These are phyloP conservation scores for Athalia rosae DNA, from an alignment of 2,888 invertebrate genomes.

Conservation along the genomic window DNA sequence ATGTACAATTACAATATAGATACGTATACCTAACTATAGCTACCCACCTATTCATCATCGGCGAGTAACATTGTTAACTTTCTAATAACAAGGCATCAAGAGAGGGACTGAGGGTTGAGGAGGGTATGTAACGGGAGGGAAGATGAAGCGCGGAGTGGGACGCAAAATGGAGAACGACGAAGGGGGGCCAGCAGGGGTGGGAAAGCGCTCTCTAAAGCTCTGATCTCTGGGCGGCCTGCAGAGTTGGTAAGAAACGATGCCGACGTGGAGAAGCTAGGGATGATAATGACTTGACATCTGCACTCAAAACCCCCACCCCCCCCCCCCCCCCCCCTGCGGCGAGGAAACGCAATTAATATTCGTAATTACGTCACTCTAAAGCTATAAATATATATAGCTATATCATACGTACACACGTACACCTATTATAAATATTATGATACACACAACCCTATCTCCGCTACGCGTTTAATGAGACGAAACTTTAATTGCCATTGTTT, in stretches of 20 bases:
- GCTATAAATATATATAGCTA: neutral
- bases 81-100: constrained; percentile 64
- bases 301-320: constrained; percentile 68
- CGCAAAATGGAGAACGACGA: constrained; percentile 15
- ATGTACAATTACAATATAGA: constrained; percentile 35
- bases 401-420: too few species aligned
- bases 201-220: neutral
- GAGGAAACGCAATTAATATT: constrained; percentile 72
- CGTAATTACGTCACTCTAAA: constrained; percentile 63
- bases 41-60: constrained; percentile 64
- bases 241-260: too few species aligned
- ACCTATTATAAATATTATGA: too few species aligned
- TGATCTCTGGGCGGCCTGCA: neutral
- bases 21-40: too few species aligned
- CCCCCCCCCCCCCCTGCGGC: constrained; percentile 57
- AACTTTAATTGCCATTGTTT: too few species aligned
- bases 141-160: constrained; percentile 51
- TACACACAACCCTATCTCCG: too few species aligned
- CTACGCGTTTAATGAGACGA: too few species aligned
- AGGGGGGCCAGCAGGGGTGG: neutral
- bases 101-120: constrained; percentile 51
- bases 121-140: constrained; percentile 39
- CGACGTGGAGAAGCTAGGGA: constrained; percentile 50
- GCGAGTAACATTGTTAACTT: constrained; percentile 72
- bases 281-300: constrained; percentile 74